A percentile compares a stretch with the other conserved stretches of the same genome.
Conservation (phyloP, 2,888 invertebrate species). For the Gastrophysa polygoni region DNA sequence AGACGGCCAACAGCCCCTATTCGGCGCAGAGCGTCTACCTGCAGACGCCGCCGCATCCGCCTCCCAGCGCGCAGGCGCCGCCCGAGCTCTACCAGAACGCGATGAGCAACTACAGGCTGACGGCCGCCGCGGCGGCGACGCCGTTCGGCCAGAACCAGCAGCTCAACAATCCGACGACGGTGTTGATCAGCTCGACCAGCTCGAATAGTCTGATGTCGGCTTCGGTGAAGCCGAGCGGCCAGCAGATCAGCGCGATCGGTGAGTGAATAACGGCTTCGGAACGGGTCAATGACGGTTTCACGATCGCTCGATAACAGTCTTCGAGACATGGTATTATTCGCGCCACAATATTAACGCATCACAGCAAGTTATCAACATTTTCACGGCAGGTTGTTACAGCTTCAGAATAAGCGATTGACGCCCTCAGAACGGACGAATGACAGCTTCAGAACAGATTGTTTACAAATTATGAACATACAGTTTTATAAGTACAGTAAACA, state of each 20-base stretch:
- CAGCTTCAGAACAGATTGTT: no score
- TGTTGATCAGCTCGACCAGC: slow-evolving; percentile 76
- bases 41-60: slow-evolving; percentile 59
- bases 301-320: no score
- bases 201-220: slow-evolving; percentile 82
- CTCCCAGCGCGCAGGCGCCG: slow-evolving; percentile 58
- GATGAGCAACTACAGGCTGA: slow-evolving; percentile 53
- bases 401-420: no score
- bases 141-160: slow-evolving; percentile 83
- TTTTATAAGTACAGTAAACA: no score
- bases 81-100: slow-evolving; percentile 74
- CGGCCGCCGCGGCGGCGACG: slow-evolving; percentile 64
- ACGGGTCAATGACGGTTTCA: no score
- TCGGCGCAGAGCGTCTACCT: slow-evolving; percentile 71
- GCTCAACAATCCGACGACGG: slow-evolving; percentile 83
- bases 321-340: no score
- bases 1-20: slow-evolving; percentile 62
- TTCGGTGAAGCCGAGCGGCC: slow-evolving; percentile 81
- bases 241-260: slow-evolving; percentile 82
- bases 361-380: no score
- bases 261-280: no score
- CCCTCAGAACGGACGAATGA: no score
- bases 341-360: no score
- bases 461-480: no score
- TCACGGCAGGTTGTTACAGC: no score